Evolutionary conservation across 1,140 invertebrate species (phyloP), one percentile per base, ranked within the genome.

Genomic region (Zaprionus kolodkinae): DNA sequence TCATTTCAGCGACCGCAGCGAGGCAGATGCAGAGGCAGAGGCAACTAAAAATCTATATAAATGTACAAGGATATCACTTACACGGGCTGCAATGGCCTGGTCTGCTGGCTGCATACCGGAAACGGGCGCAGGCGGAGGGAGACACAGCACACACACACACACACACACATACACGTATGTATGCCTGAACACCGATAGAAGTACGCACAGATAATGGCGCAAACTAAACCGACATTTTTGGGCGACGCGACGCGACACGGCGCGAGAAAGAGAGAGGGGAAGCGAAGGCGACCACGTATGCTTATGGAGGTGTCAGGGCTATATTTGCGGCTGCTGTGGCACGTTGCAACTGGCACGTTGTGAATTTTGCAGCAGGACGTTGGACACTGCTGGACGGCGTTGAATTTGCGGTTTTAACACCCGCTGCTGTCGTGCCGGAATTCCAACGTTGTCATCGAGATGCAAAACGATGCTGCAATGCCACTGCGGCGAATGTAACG

Each of bases 161-260:
- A 30, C 27, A 30, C 27, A 30, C 27, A 30, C 27, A 55, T 15
- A 30, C 17, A 43, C 12, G 35, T 13, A 38, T 27, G 57, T 40
- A 38, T 48, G 62, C 62, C 50, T 67, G 61, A 33, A 65, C 68
- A 77, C 56, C 13, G 13, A 33, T 30, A 6, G 40, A 15, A 17
- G 45, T 35, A 54, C 33, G 55, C 59, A 48, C 50, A 79, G 85
- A 89, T 89, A 84, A 89, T 78, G 66, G 59, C 25, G 56, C 68
- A 80, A 84, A 84, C 84, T 88, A 87, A 84, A 81, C 78, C 81
- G 72, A 88, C 71, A 80, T 81, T 76, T 89, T 84, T 76, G 68
- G 77, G 69, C 81, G 72, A 77, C 38, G 72, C 65, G 35, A 77
- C 30, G 43, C 43, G 10, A 72, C 40, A 15, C 52, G 6, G 36